Conservation (phyloP, 2,888 invertebrate genomes). For the Eilema griseolum region DNA sequence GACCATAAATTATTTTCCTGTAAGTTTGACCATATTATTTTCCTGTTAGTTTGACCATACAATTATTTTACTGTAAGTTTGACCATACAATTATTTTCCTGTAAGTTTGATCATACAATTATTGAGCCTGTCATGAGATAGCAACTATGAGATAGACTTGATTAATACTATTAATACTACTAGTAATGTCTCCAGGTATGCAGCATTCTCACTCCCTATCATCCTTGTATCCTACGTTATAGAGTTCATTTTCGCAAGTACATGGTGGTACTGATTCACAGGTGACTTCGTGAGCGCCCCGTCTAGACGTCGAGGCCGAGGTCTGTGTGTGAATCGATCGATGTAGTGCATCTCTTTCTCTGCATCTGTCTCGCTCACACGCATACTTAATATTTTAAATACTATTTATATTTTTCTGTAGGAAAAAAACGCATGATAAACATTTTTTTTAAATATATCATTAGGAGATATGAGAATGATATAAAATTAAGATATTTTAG, state of each 20-base stretch:
- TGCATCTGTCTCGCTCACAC: slow-evolving; percentile 83
- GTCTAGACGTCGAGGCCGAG: slow-evolving; percentile 75
- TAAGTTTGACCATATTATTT: neutral
- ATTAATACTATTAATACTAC: neutral
- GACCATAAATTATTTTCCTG: no score
- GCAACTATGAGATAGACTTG: neutral
- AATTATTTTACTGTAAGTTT: neutral
- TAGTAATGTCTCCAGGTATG: neutral
- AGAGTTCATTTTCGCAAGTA: slow-evolving; percentile 53
- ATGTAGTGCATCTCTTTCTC: slow-evolving; percentile 83
- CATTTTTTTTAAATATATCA: slow-evolving; percentile 21
- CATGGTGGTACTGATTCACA: slow-evolving; percentile 77
- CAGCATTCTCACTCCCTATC: neutral
- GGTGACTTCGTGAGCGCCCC: slow-evolving; percentile 85
- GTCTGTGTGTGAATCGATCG: slow-evolving; percentile 85
- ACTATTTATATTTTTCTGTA: slow-evolving; percentile 32
- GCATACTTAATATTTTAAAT: slow-evolving; percentile 65
- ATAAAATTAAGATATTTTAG: slow-evolving; percentile 16
- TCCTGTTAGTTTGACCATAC: neutral
- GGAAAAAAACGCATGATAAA: slow-evolving; percentile 38
- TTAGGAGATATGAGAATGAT: slow-evolving; percentile 42
- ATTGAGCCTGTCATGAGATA: neutral
- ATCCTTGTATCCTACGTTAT: neutral
- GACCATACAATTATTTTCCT: neutral
- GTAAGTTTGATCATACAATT: neutral